phyloP scores from a whole-genome alignment of 1,140 invertebrate genomes.

The Zaprionus inermis region DNA sequence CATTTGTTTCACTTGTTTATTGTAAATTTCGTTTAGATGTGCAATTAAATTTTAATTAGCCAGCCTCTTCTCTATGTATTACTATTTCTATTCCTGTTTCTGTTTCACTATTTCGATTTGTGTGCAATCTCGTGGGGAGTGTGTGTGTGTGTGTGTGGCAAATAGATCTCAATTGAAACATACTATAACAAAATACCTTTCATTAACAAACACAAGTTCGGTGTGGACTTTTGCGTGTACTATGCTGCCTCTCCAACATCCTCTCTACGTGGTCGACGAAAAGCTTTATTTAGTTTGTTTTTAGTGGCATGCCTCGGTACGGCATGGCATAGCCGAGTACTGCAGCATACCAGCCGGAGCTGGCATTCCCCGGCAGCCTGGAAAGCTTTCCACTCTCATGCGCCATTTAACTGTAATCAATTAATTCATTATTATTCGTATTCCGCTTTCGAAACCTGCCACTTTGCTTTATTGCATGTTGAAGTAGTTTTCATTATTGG shows the following conservation, averaged over 20 bases:
- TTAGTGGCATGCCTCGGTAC: conserved; percentile 24
- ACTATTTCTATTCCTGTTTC: not conserved
- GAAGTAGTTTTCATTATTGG: conserved; percentile 75
- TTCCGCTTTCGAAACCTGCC: conserved; percentile 71
- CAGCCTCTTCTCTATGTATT: conserved; percentile 39
- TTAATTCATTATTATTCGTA: conserved; percentile 79
- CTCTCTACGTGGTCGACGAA: too few species aligned
- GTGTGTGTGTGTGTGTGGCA: conserved; percentile 14
- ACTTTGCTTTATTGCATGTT: conserved; percentile 81
- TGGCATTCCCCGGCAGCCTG: not conserved
- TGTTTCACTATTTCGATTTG: not conserved
- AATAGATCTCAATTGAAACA: conserved; percentile 42
- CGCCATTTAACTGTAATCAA: conserved; percentile 79
- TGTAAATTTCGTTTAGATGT: conserved; percentile 77
- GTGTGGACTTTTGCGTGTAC: conserved; percentile 44
- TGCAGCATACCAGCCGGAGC: not conserved
- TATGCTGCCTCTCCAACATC: conserved; percentile 20
- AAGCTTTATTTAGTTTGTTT: conserved; percentile 42
- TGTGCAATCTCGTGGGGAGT: not conserved
- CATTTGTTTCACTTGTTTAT: conserved; percentile 57
- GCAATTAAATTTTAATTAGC: conserved; percentile 81
- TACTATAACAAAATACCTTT: conserved; percentile 53
- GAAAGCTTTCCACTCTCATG: conserved; percentile 25
- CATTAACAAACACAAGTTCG: conserved; percentile 48
- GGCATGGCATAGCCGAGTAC: not conserved